Evolutionary conservation across 2,888 invertebrate genomes (phyloP), one percentile per base, ranked within the genome.

Genomic region (Polydrusus tereticollis): DNA sequence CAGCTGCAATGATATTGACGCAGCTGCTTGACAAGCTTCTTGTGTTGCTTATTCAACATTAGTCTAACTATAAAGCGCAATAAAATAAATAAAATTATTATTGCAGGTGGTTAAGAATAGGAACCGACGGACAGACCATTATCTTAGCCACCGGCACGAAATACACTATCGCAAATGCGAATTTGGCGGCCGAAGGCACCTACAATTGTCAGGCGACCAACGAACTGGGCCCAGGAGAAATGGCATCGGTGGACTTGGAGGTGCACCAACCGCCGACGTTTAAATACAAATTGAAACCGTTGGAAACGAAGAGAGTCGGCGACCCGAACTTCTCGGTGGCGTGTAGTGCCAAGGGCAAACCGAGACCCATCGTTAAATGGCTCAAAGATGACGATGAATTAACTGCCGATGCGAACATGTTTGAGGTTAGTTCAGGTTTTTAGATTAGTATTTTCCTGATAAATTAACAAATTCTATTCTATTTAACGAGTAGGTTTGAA

Each of bases 201-300:
- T 97, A 97, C 86, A 94, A 93, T 82, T 97, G 97, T 82, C 94
- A 96, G 82, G 96, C 96, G 0, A 93, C 92, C 64, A 97, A 97
- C 84, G 95, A 95, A 83, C 88, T 96, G 76, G 97, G 97, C 1
- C 93, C 92, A 76, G 96, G 96, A 0, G 94, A 94, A 76, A 88
- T 93, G 77, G 95, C 95, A 0, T 93, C 94, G 0, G 95, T 95
- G 45, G 91, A 91, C 33, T 88, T 97, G 23, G 93, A 94, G 83
- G 96, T 97, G 0, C 92, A 95, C 82, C 96, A 96, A 82, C 94
- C 95, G 0, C 97, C 97, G 0, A 92, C 93, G 75, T 93, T 97
- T 82, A 89, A 94, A 78, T 90, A 91, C 62, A 94, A 95, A 80
- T 87, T 96, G 52, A 94, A 94, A 81, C 93, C 94, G 5, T 92